Evolutionary conservation across 1,140 invertebrate species (phyloP).

Genomic region (Caenorhabditis remanei): DNA sequence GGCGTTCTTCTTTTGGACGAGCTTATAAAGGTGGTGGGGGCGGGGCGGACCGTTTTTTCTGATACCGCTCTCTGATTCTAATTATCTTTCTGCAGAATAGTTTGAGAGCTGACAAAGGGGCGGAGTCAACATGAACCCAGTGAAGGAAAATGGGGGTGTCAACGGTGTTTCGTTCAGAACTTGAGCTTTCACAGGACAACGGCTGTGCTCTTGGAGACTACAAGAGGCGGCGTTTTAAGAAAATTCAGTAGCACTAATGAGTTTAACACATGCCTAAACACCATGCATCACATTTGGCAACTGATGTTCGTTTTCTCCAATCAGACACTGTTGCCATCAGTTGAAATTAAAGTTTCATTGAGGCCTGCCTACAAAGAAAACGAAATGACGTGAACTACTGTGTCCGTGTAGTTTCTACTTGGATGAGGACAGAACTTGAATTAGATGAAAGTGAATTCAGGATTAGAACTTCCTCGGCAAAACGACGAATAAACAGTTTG

Average conservation of each 20-base stretch:
- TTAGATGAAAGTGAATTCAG: not conserved
- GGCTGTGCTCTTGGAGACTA: conserved; percentile 42
- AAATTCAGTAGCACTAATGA: not conserved
- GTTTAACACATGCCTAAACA: conserved; percentile 49
- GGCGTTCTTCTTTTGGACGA: not conserved
- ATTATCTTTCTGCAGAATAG: conserved; percentile 31
- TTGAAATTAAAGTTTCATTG: too few species aligned
- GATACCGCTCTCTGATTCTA: conserved; percentile 48
- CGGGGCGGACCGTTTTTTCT: conserved; percentile 36
- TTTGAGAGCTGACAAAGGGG: conserved; percentile 9
- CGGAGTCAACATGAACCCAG: not conserved
- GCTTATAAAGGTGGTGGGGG: conserved; percentile 33
- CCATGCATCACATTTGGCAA: conserved; percentile 9
- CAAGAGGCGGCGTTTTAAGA: conserved; percentile 1
- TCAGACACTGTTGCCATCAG: not conserved
- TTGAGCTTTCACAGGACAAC: conserved; percentile 14
- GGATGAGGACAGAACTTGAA: not conserved
- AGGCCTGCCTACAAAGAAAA: too few species aligned
- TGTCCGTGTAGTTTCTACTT: not conserved
- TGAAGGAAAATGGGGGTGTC: not conserved
- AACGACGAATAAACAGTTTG: not conserved
- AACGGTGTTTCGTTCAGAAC: not conserved
- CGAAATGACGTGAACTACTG: conserved; percentile 8
- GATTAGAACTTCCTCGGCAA: not conserved
- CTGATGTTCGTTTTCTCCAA: conserved; percentile 24